Evolutionary conservation across 2,797 vertebrate species (phyloP).

Genomic region (Carapus acus): DNA sequence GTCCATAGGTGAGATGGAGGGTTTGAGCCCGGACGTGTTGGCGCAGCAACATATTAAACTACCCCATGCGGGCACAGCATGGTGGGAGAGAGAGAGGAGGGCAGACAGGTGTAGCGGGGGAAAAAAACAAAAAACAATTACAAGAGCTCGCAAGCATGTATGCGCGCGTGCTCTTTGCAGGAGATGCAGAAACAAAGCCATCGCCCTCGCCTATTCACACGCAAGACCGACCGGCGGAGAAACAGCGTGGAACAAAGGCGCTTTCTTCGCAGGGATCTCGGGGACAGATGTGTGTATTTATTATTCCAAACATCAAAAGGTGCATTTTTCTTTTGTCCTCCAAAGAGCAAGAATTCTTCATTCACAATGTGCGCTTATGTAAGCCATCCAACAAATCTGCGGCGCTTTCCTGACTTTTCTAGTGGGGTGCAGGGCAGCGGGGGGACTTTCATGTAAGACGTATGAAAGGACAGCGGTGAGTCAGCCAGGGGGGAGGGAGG

Average conservation of each 20-base stretch:
- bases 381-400: slow-evolving; percentile 62
- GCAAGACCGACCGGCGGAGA: slow-evolving; percentile 48
- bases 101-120: slow-evolving; percentile 48
- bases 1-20: slow-evolving; percentile 41
- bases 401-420: slow-evolving; percentile 66
- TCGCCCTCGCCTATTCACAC: slow-evolving; percentile 33
- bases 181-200: slow-evolving; percentile 34
- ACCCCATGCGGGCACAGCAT: slow-evolving; percentile 34
- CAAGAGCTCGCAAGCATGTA: slow-evolving; percentile 37
- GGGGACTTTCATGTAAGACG: slow-evolving; percentile 65
- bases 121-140: too few species aligned
- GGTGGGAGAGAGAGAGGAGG: slow-evolving; percentile 30
- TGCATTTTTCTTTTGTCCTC: slow-evolving; percentile 62
- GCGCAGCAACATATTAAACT: slow-evolving; percentile 59
- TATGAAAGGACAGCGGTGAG: slow-evolving; percentile 60
- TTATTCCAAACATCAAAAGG: slow-evolving; percentile 78
- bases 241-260: slow-evolving; percentile 63
- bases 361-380: slow-evolving; percentile 56
- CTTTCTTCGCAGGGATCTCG: slow-evolving; percentile 50
- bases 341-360: slow-evolving; percentile 33
- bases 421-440: too few species aligned
- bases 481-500: slow-evolving; percentile 46
- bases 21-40: slow-evolving; percentile 48
- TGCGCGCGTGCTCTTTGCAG: not conserved
- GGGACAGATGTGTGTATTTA: slow-evolving; percentile 71